A percentile compares a stretch with the other conserved stretches of the same genome.
Evolutionary conservation across 2,797 vertebrate genomes (phyloP).

Genomic region (Valencia hispanica): DNA sequence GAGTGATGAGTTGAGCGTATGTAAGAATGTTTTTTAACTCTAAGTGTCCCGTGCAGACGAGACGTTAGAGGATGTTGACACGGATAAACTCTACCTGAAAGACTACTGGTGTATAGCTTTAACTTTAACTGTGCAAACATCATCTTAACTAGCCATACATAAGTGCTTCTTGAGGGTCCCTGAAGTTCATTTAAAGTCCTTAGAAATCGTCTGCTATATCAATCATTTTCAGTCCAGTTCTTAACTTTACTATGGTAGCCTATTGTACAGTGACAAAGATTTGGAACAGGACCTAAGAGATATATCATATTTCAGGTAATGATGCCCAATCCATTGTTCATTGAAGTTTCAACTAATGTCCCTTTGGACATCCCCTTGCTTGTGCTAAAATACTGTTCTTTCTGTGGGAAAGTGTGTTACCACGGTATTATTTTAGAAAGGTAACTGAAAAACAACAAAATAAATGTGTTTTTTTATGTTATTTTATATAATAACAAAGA

Average conservation of each 20-base stretch:
- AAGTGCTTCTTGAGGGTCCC: too few relatives aligned
- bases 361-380: background rate
- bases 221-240: background rate
- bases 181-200: too few relatives aligned
- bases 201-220: too few relatives aligned
- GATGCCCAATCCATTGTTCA: background rate
- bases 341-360: background rate
- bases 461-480: too few relatives aligned
- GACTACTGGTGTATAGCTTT: background rate
- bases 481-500: background rate
- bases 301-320: background rate
- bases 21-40: slow-evolving; percentile 2
- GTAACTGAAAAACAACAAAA: background rate
- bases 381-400: background rate
- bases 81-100: slow-evolving; percentile 19
- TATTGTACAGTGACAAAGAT: background rate
- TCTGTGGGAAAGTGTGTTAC: background rate
- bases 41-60: background rate
- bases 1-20: background rate
- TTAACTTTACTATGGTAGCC: background rate
- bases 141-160: too few relatives aligned
- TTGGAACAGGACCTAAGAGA: background rate
- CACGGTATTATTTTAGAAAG: background rate
- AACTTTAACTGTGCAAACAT: background rate
- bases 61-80: background rate